phyloP scores from a whole-genome alignment of 2,797 vertebrate species.

The Peromyscus attwateri region DNA sequence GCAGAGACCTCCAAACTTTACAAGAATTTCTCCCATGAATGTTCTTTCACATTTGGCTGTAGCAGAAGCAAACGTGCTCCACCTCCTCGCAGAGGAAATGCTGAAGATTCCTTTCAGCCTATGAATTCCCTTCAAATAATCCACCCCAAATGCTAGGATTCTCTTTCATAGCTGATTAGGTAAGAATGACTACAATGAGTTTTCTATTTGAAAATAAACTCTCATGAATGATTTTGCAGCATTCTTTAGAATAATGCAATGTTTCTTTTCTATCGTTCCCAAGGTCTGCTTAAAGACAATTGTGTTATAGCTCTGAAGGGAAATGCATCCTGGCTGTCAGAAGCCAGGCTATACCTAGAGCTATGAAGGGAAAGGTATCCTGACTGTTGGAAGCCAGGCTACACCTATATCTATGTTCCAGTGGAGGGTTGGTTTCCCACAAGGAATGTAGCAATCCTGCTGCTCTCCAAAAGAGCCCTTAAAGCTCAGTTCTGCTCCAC shows the following conservation, averaged over 20 bases:
- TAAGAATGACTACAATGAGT: neutral
- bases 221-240: neutral
- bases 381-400: neutral
- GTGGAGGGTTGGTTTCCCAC: neutral
- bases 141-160: neutral
- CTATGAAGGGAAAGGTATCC: neutral
- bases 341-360: neutral
- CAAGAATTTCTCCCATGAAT: neutral
- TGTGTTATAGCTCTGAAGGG: neutral
- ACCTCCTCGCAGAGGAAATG: neutral
- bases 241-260: neutral
- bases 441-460: too few species aligned
- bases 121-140: slow-evolving; percentile 26
- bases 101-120: neutral
- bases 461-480: too few species aligned
- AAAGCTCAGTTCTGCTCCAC: too few species aligned
- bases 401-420: neutral
- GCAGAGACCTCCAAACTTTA: neutral
- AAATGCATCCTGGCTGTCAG: neutral
- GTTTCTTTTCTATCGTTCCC: neutral
- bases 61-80: neutral
- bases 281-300: neutral
- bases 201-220: neutral
- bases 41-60: neutral
- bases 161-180: neutral